Evolutionary conservation across 2,888 invertebrate species (phyloP), one percentile per base, ranked within the genome.

Genomic region (Pilophorus perplexus): DNA sequence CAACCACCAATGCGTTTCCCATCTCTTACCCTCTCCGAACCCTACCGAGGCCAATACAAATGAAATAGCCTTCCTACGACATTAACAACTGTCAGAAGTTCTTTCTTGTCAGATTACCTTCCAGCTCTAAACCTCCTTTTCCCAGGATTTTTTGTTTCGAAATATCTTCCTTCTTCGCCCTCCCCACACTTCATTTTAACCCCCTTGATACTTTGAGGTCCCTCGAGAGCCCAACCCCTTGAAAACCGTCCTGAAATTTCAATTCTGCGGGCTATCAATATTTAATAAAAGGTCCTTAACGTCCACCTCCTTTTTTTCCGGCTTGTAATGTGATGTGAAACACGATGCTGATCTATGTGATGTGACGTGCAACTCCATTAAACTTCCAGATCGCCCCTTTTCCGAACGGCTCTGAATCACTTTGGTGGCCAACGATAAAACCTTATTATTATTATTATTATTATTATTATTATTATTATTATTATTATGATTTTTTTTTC

Each of bases 1-100:
- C n/a, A n/a, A n/a, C n/a, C n/a, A n/a, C n/a, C n/a, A n/a, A n/a
- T n/a, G n/a, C n/a, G n/a, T n/a, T 33, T 12, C 33, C 33, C 33
- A 33, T 12, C 33, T 33, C 33, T 33, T 33, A 12, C 6, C 33
- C 12, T 33, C 12, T 33, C 33, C 33, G 28, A 33, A 62, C 62
- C 62, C 48, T 40, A 42, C 22, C 8, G 52, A 40, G 62, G 62
- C 64, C 64, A 64, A 64, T 64, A 64, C 64, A 64, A 64, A 64
- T 52, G 64, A 64, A 64, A 64, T 64, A 64, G 52, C 64, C 64
- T 50, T 64, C 64, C 37, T 52, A 54, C 57, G 66, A 66, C 66
- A 66, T 66, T 66, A 66, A 48, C 66, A 66, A 66, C 66, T 66
- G 66, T 66, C 66, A 66, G 65, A 65, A 50, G 57, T 66, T 66